Evolutionary conservation across 1,140 invertebrate genomes (phyloP), one percentile per base, ranked within the genome.

Genomic region (Diuraphis noxia): DNA sequence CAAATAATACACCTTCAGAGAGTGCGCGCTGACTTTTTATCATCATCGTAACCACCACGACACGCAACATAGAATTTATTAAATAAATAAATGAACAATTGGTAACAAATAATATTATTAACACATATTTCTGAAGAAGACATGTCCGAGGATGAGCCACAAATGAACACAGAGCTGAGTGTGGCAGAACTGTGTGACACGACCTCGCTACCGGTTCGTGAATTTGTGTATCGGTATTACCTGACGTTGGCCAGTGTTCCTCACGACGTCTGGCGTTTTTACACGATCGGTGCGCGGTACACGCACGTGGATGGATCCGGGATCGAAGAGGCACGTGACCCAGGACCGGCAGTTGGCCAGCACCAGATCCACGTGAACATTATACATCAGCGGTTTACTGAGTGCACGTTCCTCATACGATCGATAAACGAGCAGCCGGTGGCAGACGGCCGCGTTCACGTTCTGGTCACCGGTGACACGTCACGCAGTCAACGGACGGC

Each of bases 141-240:
- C 17, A 72, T 72, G 56, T 25, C 79, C 38, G 79, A 23, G 21
- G 38, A 38, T 23, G 34, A 38, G 8, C 8, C 4, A 23, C 36
- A 81, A 38, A 81, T 38, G 23, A 25, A 10, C 8, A 9, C 23
- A 5, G 30, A 72, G 10, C 30, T n/a, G 56, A 72, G n/a, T 25
- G 3, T 2, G 2, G 9, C 8, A 36, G 79, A 81, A 25, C 8
- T 25, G 36, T 9, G 9, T 7, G 81, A 84, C 40, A 13, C 25
- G 10, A 84, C 40, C 13, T n/a, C 13, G 13, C 81, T n/a, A 6
- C 30, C 40, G n/a, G 43, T 85, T 21, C n/a, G 34, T 1, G 84
- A 85, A 7, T 85, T 85, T n/a, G n/a, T 85, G 7, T 46, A 85
- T 43, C 41, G 84, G 19, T 85, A 85, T 8, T 85, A 85, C 41